Base-by-base conservation (phyloP, 2,888 invertebrate species). In the Drosophila paracracens region DNA sequence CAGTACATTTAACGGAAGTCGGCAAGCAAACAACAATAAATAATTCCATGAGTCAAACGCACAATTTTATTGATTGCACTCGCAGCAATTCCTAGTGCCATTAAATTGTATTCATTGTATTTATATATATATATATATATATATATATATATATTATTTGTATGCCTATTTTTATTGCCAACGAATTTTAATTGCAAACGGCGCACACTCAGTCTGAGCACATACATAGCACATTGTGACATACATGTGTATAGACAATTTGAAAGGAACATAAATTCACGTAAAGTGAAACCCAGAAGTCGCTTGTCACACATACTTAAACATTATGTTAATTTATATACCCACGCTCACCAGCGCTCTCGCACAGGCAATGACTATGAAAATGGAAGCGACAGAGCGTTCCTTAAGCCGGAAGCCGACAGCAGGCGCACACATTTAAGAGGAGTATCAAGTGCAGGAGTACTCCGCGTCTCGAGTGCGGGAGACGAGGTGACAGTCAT, bases 231-330 rank as follows among this genome's bases (percentile, higher is more conserved):
- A 46, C 43, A 13, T 40, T 1, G 40, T 1, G 10, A 11, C n/a
- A 5, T 43, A 62, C 48, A 60, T 46, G 57, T 43, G 61, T 68
- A 70, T 67, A 75, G 75, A 90, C 83, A 88, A 76, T 79, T 90
- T 79, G 73, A 86, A 74, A 74, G 76, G 72, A 76, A 89, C 89
- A 88, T 88, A 90, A 90, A 90, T 90, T 89, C 68, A 78, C 79
- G 79, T 75, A 70, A 87, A 88, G 79, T 82, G 84, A 78, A 88
- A 89, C 84, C 79, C 87, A 83, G 87, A 89, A 88, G 88, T 89
- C 90, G 80, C 90, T 78, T 90, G 88, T 88, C 90, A 89, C 90
- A 88, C 89, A 82, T 82, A 90, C 87, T 90, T 87, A 90, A 76
- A 79, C 90, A 90, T 89, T 83, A 88, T 90, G 90, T 87, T 89